These are phyloP conservation scores for Theretra japonica DNA, from an alignment of 2,888 invertebrate genomes.

Conservation along the genomic window DNA sequence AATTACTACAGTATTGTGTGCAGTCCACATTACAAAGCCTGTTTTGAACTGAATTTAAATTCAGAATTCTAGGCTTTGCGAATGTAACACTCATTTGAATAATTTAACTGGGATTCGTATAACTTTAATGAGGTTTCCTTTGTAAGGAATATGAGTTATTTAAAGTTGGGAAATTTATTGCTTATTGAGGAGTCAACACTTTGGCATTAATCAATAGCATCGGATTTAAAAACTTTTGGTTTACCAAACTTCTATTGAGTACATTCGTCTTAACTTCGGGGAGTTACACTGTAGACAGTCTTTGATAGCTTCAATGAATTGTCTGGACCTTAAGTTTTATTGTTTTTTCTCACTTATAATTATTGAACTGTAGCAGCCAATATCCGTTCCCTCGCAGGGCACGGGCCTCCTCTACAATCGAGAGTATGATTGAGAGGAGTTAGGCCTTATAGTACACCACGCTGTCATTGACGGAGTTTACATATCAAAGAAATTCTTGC, in stretches of 20 bases:
- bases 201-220: background rate
- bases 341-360: too few relatives aligned
- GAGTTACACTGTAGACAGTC: too few relatives aligned
- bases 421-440: too few relatives aligned
- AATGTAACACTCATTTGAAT: conserved; percentile 9
- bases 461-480: too few relatives aligned
- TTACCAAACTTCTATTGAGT: background rate
- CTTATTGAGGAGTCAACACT: background rate
- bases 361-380: too few relatives aligned
- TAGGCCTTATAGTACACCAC: too few relatives aligned
- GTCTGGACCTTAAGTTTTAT: too few relatives aligned
- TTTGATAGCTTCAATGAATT: too few relatives aligned
- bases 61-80: background rate
- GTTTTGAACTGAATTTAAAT: background rate
- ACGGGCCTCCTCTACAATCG: too few relatives aligned
- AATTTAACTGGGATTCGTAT: background rate
- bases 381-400: too few relatives aligned
- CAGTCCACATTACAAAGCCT: background rate
- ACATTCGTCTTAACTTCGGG: background rate
- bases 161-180: background rate
- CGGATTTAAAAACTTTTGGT: background rate
- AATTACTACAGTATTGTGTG: background rate
- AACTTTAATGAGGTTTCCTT: background rate
- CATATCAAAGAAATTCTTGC: too few relatives aligned
- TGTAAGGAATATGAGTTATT: background rate